These are phyloP conservation scores for Ophthalmolycus amberensis DNA, from an alignment of 2,113 vertebrate genomes.

Conservation along the genomic window DNA sequence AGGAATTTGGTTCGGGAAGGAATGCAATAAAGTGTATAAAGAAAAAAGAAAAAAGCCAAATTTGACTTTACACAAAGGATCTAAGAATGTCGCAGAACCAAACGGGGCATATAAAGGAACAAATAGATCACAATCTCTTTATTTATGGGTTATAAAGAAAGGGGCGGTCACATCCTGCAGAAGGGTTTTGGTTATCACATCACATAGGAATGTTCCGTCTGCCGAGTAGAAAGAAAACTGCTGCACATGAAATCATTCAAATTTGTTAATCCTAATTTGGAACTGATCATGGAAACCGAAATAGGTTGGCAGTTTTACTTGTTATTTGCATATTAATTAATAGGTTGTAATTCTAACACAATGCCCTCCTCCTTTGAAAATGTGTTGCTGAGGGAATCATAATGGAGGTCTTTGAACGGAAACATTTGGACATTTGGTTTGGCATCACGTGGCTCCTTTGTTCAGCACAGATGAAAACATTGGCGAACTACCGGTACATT, in stretches of 20 bases:
- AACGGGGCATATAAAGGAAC: conserved; percentile 70
- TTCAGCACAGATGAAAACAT: conserved; percentile 66
- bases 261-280: conserved; percentile 59
- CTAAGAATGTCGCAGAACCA: conserved; percentile 70
- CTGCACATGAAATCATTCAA: conserved; percentile 39
- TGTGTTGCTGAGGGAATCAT: conserved; percentile 37
- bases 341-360: conserved; percentile 34
- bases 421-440: conserved; percentile 65
- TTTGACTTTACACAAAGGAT: conserved; percentile 76
- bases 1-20: conserved; percentile 77
- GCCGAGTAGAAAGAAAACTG: conserved; percentile 41
- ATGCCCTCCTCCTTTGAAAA: conserved; percentile 24
- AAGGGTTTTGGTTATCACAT: conserved; percentile 72
- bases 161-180: conserved; percentile 64
- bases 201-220: conserved; percentile 68
- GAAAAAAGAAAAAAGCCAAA: conserved; percentile 51
- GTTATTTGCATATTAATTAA: conserved; percentile 55
- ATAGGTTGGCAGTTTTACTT: conserved; percentile 43
- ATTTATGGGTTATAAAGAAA: conserved; percentile 69
- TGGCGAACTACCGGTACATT: conserved; percentile 41
- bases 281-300: conserved; percentile 32
- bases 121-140: conserved; percentile 71
- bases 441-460: conserved; percentile 54
- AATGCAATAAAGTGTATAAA: conserved; percentile 76
- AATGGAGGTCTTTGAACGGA: conserved; percentile 58